A percentile compares a stretch with the other conserved stretches of the same genome.
These are phyloP conservation scores for Neolamprologus toae DNA, from an alignment of 2,113 vertebrate genomes.

Conservation along the genomic window DNA sequence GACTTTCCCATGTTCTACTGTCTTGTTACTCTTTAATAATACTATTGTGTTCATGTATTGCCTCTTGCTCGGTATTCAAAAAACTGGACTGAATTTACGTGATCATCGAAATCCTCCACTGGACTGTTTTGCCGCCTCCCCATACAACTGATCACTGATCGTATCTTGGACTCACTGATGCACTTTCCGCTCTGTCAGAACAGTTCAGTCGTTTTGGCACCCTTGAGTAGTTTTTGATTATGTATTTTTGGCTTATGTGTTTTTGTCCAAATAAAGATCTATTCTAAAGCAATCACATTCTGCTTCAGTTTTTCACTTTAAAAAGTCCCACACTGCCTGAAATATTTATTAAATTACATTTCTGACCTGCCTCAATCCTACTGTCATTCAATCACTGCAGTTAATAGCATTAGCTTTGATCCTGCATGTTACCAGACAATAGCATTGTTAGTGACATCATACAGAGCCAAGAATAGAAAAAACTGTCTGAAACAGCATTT, in stretches of 20 bases:
- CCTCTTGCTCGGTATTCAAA: not conserved
- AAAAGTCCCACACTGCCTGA: not conserved
- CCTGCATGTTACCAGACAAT: not conserved
- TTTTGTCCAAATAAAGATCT: constrained; percentile 60
- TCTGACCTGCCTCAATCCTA: not conserved
- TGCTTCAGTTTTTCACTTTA: not conserved
- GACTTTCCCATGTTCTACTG: not conserved
- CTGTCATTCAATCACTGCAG: not conserved
- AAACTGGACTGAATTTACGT: not conserved
- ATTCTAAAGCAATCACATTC: not conserved
- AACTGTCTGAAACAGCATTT: not conserved
- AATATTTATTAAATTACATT: not conserved
- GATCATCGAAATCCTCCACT: not conserved
- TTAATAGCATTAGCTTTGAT: not conserved
- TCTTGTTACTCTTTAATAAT: not conserved
- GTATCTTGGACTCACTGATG: constrained; percentile 32
- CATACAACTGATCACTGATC: not conserved
- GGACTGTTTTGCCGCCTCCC: not conserved
- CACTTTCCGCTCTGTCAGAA: constrained; percentile 52
- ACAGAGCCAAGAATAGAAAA: not conserved
- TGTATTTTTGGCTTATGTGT: constrained; percentile 30
- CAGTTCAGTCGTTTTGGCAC: constrained; percentile 22
- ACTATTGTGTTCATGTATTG: not conserved
- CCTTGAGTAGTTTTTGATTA: not conserved
- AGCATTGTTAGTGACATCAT: not conserved